Conservation (phyloP, 2,113 vertebrate genomes). For the Heliornis fulica region DNA sequence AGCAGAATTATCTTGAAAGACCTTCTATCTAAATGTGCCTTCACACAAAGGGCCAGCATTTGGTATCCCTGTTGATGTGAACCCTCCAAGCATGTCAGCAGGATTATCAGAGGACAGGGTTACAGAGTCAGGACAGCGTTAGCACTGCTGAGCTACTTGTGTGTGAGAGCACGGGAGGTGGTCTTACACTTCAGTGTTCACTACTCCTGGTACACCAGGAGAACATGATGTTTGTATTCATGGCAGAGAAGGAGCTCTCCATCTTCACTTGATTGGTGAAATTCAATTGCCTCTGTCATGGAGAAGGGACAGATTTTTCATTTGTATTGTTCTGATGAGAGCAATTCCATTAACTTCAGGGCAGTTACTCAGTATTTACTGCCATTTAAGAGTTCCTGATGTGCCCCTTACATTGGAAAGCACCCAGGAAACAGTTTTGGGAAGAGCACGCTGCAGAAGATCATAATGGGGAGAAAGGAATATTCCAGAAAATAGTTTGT, state of each 20-base stretch:
- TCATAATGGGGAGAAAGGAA: not conserved
- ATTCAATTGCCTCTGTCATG: not conserved
- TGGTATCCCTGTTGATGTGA: not conserved
- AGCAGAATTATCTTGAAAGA: conserved; percentile 41
- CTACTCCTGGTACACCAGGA: not conserved
- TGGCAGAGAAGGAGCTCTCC: not conserved
- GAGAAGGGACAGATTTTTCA: not conserved
- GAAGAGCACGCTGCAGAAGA: not conserved
- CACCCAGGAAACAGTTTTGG: not conserved
- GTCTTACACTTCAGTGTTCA: not conserved
- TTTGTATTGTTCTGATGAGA: not conserved
- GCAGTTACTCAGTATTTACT: not conserved
- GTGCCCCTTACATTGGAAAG: not conserved
- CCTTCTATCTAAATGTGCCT: not conserved
- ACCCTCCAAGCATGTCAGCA: not conserved
- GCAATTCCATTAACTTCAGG: not conserved
- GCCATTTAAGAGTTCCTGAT: not conserved
- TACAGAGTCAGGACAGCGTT: not conserved
- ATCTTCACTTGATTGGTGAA: not conserved
- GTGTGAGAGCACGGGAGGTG: not conserved
- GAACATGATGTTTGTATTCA: not conserved
- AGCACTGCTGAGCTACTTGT: not conserved
- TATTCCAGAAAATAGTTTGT: not conserved
- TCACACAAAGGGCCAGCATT: not conserved
- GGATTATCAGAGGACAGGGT: not conserved